Evolutionary conservation across 2,113 vertebrate genomes (phyloP), one percentile per base, ranked within the genome.

Genomic region (Sapajus apella): DNA sequence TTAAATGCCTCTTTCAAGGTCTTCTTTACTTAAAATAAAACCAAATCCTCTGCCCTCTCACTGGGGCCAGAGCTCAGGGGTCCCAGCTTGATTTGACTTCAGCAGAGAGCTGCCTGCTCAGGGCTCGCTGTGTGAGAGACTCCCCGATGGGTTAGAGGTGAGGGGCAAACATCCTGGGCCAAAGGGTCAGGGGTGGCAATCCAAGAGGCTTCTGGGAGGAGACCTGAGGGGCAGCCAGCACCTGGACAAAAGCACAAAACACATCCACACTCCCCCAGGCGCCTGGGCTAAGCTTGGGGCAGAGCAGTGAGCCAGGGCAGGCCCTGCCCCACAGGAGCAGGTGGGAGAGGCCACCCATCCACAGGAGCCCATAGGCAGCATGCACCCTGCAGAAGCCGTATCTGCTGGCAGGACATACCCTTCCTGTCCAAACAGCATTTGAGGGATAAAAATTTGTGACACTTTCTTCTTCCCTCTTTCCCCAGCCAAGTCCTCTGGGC

Each of bases 1-100:
- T 58, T 79, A 64, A 47, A 18, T 4, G 35, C 43, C 64, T 61
- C 79, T 88, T 93, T 89, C 27, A 86, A 92, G n/a, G 75, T n/a
- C 80, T 81, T 89, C 77, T 79, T 85, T 55, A 18, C 77, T 84
- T 83, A 86, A 85, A 83, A 84, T 89, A 37, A 96, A 80, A 45
- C 30, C 25, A n/a, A 11, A 20, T 47, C 83, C 25, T 72, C 35
- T 43, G 70, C 25, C 40, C 45, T 52, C 40, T 66, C 13, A 50
- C 73, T 7, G 18, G 30, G 76, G 32, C 47, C 47, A 12, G 92
- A 11, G 40, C 40, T 45, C 79, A 8, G 45, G 66, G 16, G 32
- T 64, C 23, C 55, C 40, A 3, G 11, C 7, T 35, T 17, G 14
- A 16, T 47, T 17, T 86, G 47, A 11, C 45, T 32, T 84, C 37